Conservation (phyloP, 1,140 invertebrate genomes). For the Nasonia giraulti region DNA sequence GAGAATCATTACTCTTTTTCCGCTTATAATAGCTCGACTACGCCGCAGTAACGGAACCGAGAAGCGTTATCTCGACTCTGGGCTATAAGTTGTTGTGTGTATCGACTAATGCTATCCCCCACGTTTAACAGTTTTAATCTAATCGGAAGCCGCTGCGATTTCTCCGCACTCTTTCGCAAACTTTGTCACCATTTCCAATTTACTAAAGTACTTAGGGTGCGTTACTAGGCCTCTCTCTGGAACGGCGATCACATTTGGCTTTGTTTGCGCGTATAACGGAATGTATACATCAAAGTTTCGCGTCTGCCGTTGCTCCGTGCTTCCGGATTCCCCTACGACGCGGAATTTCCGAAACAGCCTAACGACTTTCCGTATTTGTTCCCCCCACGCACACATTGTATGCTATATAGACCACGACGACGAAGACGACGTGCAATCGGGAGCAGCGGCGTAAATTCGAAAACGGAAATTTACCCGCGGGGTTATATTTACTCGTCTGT, state of each 20-base stretch:
- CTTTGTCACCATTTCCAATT: conserved; percentile 12
- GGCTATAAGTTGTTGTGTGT: background rate
- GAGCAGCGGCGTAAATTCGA: background rate
- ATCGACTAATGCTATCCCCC: background rate
- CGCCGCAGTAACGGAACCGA: no score
- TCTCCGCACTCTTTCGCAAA: background rate
- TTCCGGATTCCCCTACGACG: background rate
- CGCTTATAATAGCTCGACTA: background rate
- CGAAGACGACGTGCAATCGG: background rate
- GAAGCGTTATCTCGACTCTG: background rate
- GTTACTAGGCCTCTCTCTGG: background rate
- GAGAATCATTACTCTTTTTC: background rate
- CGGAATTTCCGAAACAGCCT: background rate
- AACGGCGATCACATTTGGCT: background rate
- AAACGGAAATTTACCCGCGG: conserved; percentile 10
- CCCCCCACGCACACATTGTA: background rate
- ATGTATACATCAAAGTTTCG: conserved; percentile 14
- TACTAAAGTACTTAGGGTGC: background rate
- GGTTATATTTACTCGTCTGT: conserved; percentile 18
- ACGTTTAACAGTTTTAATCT: background rate
- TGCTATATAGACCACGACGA: no score
- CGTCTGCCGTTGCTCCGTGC: background rate
- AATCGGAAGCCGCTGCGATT: background rate
- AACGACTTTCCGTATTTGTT: conserved; percentile 15
- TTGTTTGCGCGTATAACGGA: conserved; percentile 10